Evolutionary conservation across 2,797 vertebrate genomes (phyloP), one percentile per base, ranked within the genome.

Genomic region (Telmatherina bonti): DNA sequence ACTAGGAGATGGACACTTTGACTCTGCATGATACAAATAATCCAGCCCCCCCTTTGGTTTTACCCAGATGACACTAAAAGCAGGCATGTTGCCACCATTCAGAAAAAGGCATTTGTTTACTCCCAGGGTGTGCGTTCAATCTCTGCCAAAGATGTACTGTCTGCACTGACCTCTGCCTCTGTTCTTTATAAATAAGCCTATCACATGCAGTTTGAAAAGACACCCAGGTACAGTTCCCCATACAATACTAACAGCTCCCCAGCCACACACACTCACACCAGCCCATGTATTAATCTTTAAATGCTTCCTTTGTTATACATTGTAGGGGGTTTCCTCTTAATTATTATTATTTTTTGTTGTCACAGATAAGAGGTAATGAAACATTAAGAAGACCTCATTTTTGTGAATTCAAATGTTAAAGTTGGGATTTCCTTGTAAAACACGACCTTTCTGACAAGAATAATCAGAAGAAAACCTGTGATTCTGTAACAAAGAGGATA

Each of bases 11-110:
- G 92, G 93, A 94, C 93, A 94, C 91, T 94, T 94, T 93, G 90
- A 92, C 94, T 94, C 91, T 60, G 88, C 90, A 92, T 93, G 92
- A 94, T 93, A 93, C 93, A 93, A 94, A 94, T 93, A 92, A 94
- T 93, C 89, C 70, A 85, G 12, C 29, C 73, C 78, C 55, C 75
- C 82, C 78, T 45, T 74, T 43, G 73, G 82, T 85, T 88, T 81
- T 41, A 78, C 86, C 88, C 75, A 87, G 84, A 89, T 82, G 88
- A 91, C 78, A 88, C 85, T 91, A 90, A 94, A 93, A 94, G 91
- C 85, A 89, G 91, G 80, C 87, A 74, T 81, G 86, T 88, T 87
- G 89, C 87, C 76, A 85, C 78, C 79, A 90, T 91, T 90, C 76
- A 85, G 84, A 70, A 81, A 85, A 84, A 80, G 82, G 70, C 85